Percentiles rank a stretch among this genome's conserved stretches.
phyloP scores from a whole-genome alignment of 2,888 invertebrate species.

The Reticulitermes lucifugus region DNA sequence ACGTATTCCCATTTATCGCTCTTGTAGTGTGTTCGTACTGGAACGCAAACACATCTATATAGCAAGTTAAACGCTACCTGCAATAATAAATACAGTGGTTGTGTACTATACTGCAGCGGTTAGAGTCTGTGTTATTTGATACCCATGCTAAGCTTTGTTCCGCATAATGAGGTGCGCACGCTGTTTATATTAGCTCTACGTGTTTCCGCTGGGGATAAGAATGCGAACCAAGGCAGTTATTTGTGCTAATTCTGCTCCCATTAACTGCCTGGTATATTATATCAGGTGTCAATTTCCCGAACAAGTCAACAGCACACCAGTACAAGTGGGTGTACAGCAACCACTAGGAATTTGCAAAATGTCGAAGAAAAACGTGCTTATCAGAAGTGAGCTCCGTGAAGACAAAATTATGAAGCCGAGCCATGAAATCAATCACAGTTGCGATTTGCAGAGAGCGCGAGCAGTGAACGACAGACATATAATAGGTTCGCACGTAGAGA shows the following conservation, averaged over 20 bases:
- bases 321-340: too few relatives aligned
- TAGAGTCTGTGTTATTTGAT: background rate
- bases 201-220: background rate
- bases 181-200: background rate
- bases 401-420: too few relatives aligned
- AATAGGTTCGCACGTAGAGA: too few relatives aligned
- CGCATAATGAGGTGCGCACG: background rate
- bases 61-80: background rate
- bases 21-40: background rate
- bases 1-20: background rate
- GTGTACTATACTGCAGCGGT: background rate
- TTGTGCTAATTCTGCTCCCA: background rate
- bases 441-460: too few relatives aligned
- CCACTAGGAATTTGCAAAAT: too few relatives aligned
- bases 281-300: background rate
- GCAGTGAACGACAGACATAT: too few relatives aligned
- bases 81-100: background rate
- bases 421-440: too few relatives aligned
- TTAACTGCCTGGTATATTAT: background rate
- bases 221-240: background rate
- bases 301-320: background rate
- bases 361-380: too few relatives aligned
- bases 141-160: background rate
- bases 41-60: background rate
- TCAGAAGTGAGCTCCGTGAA: too few relatives aligned